Conservation (phyloP, 2,888 invertebrate genomes). For the Brenthis hecate region DNA sequence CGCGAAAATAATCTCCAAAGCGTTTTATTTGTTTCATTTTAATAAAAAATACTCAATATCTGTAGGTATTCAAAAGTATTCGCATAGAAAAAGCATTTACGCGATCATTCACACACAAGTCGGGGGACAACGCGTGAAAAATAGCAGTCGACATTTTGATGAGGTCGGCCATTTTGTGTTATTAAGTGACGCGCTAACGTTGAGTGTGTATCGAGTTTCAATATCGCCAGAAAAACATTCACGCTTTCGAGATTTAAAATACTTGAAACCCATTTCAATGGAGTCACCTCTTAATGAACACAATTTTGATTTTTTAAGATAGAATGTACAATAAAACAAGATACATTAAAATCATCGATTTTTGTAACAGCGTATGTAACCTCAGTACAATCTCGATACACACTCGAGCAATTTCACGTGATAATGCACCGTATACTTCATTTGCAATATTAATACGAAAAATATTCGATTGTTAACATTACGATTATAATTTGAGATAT, state of each 20-base stretch:
- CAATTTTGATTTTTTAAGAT: background rate
- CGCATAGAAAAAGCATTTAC: conserved; percentile 42
- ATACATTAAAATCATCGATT: background rate
- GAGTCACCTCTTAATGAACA: conserved; percentile 11
- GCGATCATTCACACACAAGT: conserved; percentile 37
- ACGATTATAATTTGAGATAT: conserved; percentile 13
- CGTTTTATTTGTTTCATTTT: conserved; percentile 3
- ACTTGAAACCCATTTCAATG: background rate
- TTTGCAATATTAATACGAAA: conserved; percentile 12
- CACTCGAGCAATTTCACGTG: conserved; percentile 4
- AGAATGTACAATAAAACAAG: background rate
- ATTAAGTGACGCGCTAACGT: conserved; percentile 3
- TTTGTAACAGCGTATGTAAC: background rate
- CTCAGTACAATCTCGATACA: conserved; percentile 10
- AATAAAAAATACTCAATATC: background rate
- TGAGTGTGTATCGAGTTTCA: conserved; percentile 26
- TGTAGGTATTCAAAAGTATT: conserved; percentile 33
- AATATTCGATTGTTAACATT: background rate
- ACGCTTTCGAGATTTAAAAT: background rate
- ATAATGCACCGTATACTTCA: conserved; percentile 15
- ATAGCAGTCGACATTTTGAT: conserved; percentile 32
- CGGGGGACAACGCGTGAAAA: conserved; percentile 20
- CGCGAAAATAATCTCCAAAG: conserved; percentile 19
- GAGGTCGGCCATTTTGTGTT: conserved; percentile 26
- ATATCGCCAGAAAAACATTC: background rate